Base-by-base conservation (phyloP, 2,888 invertebrate species). In the Caenorhabditis drosophilae region DNA sequence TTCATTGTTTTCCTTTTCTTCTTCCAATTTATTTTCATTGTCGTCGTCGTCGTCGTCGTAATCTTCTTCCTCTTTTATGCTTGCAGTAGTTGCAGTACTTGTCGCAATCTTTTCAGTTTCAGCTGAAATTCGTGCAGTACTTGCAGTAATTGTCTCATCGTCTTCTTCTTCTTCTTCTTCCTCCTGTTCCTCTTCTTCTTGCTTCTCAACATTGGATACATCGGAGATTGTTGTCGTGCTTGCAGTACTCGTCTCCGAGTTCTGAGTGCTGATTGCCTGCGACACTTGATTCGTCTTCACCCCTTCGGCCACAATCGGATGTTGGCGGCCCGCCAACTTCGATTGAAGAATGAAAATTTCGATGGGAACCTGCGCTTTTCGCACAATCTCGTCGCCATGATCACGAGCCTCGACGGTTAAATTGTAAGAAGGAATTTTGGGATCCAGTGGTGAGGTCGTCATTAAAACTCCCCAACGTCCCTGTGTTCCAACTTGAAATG, bases 331-430 rank as follows among this genome's bases (percentile, higher is more conserved):
- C n/a, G 11, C 20, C 51, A 35, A 31, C n/a, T 53, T 54, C n/a
- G 34, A 31, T 4, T 36, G 26, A 9, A 67, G n/a, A 7, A 67
- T 47, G 26, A 67, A 67, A n/a, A 67, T 42, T 47, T 67, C 61
- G 1, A 67, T 58, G 0, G 67, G 67, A 45, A 67, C 67, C 20
- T 42, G 41, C 2, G 57, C 63, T 12, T 46, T 51, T 44, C 55
- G 62, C 35, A 25, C 36, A n/a, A n/a, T n/a, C 20, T 55, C 47
- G n/a, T 63, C 58, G 7, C 75, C 73, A 22, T 73, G 64, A 57
- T 75, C 75, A 6, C 62, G 36, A 6, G 75, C 75, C 35, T 73
- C 73, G 15, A 75, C 58, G 0, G 57, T 59, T 40, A 75, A 54
- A 18, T 59, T 50, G 26, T 71, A 73, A 16, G 53, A 47, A 9